phyloP scores from a whole-genome alignment of 2,888 invertebrate species.

The Pollenia angustigena region DNA sequence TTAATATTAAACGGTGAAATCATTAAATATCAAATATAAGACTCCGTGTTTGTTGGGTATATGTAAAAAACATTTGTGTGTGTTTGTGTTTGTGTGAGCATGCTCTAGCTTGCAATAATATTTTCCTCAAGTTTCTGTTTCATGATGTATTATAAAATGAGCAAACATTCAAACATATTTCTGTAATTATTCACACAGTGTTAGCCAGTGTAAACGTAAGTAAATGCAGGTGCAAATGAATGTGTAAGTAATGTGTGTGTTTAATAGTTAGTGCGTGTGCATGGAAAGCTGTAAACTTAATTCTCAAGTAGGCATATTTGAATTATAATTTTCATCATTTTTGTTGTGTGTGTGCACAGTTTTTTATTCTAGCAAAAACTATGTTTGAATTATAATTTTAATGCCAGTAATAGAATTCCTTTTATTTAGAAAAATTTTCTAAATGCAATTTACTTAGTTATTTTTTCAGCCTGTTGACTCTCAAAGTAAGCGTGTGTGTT shows the following conservation, averaged over 20 bases:
- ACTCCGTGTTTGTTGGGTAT: too few species aligned
- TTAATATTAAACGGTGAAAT: too few species aligned
- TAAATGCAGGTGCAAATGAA: slow-evolving; percentile 10
- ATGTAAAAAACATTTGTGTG: too few species aligned
- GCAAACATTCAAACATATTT: neutral
- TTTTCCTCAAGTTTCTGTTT: neutral
- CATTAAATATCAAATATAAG: too few species aligned
- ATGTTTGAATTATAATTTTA: neutral
- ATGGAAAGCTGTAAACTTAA: slow-evolving; percentile 33
- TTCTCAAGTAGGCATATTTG: slow-evolving; percentile 58
- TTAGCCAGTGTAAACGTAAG: neutral
- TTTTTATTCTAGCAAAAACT: neutral
- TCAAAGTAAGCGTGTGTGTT: slow-evolving; percentile 17
- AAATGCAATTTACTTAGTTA: neutral
- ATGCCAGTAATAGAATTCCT: slow-evolving; percentile 44
- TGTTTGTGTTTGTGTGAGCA: neutral
- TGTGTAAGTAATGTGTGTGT: slow-evolving; percentile 7
- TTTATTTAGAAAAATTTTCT: neutral
- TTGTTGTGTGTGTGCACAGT: slow-evolving; percentile 17
- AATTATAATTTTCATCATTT: slow-evolving; percentile 39
- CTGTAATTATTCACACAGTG: slow-evolving; percentile 58
- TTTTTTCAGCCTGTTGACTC: slow-evolving; percentile 42
- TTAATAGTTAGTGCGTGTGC: slow-evolving; percentile 25
- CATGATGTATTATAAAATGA: neutral
- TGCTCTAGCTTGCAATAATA: neutral